Evolutionary conservation across 2,888 invertebrate species (phyloP), one percentile per base, ranked within the genome.

Genomic region (Halocaridina rubra): DNA sequence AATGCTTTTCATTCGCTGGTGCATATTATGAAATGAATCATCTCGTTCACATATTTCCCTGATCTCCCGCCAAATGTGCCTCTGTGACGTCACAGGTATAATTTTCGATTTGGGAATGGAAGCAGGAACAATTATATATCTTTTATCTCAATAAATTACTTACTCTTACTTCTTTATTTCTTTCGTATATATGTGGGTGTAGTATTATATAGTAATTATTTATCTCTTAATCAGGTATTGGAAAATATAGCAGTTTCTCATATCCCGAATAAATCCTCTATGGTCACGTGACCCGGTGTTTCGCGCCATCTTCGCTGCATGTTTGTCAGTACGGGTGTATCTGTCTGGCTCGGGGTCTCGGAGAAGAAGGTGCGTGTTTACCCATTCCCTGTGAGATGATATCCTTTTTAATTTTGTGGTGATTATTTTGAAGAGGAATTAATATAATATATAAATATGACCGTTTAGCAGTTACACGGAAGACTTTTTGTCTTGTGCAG

Each of bases 221-320:
- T 72, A 32, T n/a, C n/a, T n/a, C n/a, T n/a, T n/a, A n/a, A n/a
- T n/a, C n/a, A n/a, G n/a, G 29, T 13, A 22, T 30, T 69, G 16
- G n/a, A 30, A 13, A 69, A 8, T 30, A 7, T 13, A 8, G n/a
- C 7, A 13, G 29, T 29, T 5, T 1, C 4, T 7, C 69, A 30
- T 16, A 3, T 84, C 79, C 84, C 13, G 53, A 29, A 53, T 67
- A 57, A 1, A 75, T 16, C 67, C 75, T 32, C 19, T n/a, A n/a
- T 32, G 64, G 71, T 85, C 85, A 86, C 86, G 86, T 86, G 86
- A 86, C 86, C 82, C 86, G 80, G 82, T 76, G 86, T 86, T 86
- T 86, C 82, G 79, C 86, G 86, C 86, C 86, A 86, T 86, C 86
- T 86, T 86, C 75, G 80, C 86, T 81, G 78, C 86, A 80, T 88